Percentiles rank a stretch among this genome's conserved stretches.
These are phyloP conservation scores for Drosophila monieri DNA, from an alignment of 2,888 invertebrate species.

Conservation along the genomic window DNA sequence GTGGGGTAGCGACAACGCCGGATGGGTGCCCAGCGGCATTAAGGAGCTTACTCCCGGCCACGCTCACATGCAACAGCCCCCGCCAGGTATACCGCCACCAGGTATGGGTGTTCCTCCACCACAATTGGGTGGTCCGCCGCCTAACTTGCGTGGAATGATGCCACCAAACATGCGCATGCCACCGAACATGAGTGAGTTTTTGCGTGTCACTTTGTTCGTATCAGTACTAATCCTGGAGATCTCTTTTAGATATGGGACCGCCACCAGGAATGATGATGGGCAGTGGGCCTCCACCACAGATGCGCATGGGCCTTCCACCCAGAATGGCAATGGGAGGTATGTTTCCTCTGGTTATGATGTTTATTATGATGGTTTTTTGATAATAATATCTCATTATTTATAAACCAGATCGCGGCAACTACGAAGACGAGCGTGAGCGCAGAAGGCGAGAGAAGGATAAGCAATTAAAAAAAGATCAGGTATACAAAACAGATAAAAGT, in stretches of 20 bases:
- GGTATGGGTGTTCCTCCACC: slow-evolving; percentile 67
- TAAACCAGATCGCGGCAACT: slow-evolving; percentile 49
- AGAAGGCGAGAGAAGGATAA: slow-evolving; percentile 84
- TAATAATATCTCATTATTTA: not conserved
- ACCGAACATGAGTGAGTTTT: slow-evolving; percentile 73
- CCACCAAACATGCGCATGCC: slow-evolving; percentile 78
- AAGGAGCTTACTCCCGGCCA: slow-evolving; percentile 89
- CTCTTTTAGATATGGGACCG: slow-evolving; percentile 71
- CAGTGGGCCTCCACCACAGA: slow-evolving; percentile 55
- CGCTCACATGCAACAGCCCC: slow-evolving; percentile 74
- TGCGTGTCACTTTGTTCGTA: too few species aligned
- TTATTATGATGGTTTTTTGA: not conserved
- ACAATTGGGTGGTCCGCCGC: slow-evolving; percentile 65
- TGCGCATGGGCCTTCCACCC: slow-evolving; percentile 78
- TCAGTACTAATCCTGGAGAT: not conserved
- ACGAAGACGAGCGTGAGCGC: slow-evolving; percentile 67
- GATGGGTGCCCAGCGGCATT: slow-evolving; percentile 88
- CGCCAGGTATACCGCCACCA: slow-evolving; percentile 76
- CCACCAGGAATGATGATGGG: slow-evolving; percentile 76
- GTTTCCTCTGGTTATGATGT: not conserved
- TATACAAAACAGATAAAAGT: not conserved
- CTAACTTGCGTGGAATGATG: slow-evolving; percentile 74
- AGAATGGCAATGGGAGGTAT: slow-evolving; percentile 45
- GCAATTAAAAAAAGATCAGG: slow-evolving; percentile 84
- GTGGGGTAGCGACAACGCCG: slow-evolving; percentile 87